Percentiles rank a stretch among this genome's conserved stretches.
Evolutionary conservation across 2,797 vertebrate species (phyloP).

Genomic region (Ibycter americanus): DNA sequence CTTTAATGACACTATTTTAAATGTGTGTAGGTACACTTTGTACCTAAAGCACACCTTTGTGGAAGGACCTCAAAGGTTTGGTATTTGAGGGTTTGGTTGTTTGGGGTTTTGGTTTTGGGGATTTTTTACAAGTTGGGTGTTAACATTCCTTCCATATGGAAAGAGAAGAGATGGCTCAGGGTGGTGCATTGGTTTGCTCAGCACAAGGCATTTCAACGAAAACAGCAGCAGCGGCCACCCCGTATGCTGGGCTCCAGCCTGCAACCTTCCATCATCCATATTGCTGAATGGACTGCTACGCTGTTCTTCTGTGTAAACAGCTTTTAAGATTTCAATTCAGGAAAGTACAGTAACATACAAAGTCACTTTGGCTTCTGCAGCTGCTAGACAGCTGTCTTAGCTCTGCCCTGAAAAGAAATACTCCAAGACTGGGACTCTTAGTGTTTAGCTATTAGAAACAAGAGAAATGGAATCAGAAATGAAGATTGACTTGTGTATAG

Average conservation of each 20-base stretch:
- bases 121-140: background rate
- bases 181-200: background rate
- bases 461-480: background rate
- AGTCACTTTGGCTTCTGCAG: background rate
- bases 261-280: background rate
- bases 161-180: background rate
- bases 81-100: background rate
- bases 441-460: background rate
- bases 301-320: background rate
- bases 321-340: background rate
- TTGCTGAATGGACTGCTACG: background rate
- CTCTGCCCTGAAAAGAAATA: background rate
- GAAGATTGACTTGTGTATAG: background rate
- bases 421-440: no score
- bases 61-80: background rate
- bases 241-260: background rate
- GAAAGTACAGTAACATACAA: background rate
- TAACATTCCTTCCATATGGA: background rate
- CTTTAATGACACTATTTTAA: background rate
- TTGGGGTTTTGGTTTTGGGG: rapidly evolving
- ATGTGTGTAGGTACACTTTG: background rate
- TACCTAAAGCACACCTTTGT: background rate
- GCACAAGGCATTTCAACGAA: background rate
- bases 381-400: background rate
- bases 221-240: background rate